Evolutionary conservation across 1,140 invertebrate species (phyloP), one percentile per base, ranked within the genome.

Genomic region (Myzus persicae): DNA sequence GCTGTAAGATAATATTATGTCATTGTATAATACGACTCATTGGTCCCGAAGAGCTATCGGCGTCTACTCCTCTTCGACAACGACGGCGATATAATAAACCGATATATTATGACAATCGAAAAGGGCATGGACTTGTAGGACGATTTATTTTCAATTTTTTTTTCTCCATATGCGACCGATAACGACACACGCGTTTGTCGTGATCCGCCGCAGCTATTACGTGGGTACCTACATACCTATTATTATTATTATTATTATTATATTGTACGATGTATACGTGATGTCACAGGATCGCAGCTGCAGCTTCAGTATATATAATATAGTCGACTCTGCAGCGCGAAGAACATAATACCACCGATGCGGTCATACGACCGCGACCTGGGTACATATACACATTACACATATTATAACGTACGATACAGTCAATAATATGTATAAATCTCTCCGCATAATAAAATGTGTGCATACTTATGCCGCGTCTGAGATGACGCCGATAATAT

Each of bases 241-340:
- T 76, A 76, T 76, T 76, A 76, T 76, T 76, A 46, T 59, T 54
- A 51, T 51, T 24, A 51, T 76, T 76, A n/a, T 76, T 76, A 76
- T 76, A 76, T 76, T 76, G 14, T 76, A 76, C 59, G 59, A 76
- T 76, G 36, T 76, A 51, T 22, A 22, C 48, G n/a, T n/a, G 59
- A 76, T 76, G 59, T 76, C n/a, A 36, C 59, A n/a, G 14, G 11
- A 76, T 5, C 14, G 31, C 59, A 76, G 59, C 5, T n/a, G 31
- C n/a, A 31, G 9, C 26, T 5, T 26, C 9, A 51, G 20, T 51
- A 51, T 22, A 48, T 48, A 48, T 51, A 51, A 67, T 31, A 67
- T 11, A 76, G 31, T 76, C 18, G 31, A 76, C 14, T 76, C n/a
- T 76, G n/a, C n/a, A 14, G 59, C 31, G 59, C 59, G 59, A n/a